Percentiles rank a stretch among this genome's conserved stretches.
phyloP scores from a whole-genome alignment of 2,797 vertebrate species.

The Propithecus deckenii region DNA sequence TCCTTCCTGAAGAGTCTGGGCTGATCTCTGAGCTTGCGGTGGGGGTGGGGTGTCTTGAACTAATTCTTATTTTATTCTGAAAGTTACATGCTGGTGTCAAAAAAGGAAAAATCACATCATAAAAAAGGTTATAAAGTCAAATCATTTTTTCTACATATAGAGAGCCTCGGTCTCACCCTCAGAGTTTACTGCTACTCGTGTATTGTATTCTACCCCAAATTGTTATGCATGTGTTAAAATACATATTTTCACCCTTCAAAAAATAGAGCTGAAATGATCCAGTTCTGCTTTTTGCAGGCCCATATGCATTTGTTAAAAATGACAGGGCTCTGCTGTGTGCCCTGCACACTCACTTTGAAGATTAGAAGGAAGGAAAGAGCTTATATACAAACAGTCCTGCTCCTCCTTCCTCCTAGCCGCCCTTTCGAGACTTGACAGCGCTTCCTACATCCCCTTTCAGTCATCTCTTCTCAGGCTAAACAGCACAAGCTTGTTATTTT shows the following conservation, averaged over 20 bases:
- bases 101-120: not conserved
- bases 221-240: not conserved
- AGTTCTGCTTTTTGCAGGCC: conserved; percentile 64
- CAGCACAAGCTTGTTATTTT: not conserved
- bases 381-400: not conserved
- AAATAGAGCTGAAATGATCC: conserved; percentile 41
- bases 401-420: not conserved
- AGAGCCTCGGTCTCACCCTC: not conserved
- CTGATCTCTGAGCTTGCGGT: not conserved
- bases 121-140: not conserved
- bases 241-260: conserved; percentile 29
- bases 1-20: not conserved
- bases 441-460: not conserved
- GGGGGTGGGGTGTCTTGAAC: not conserved
- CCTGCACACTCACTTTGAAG: not conserved
- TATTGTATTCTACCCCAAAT: not conserved
- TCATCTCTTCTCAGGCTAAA: not conserved
- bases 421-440: not conserved
- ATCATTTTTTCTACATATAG: not conserved
- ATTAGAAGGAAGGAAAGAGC: not conserved
- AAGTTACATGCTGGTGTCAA: not conserved
- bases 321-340: not conserved
- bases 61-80: not conserved
- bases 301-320: not conserved
- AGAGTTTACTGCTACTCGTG: not conserved